Evolutionary conservation across 2,888 invertebrate species (phyloP), one percentile per base, ranked within the genome.

Genomic region (Drosophila lacicola): DNA sequence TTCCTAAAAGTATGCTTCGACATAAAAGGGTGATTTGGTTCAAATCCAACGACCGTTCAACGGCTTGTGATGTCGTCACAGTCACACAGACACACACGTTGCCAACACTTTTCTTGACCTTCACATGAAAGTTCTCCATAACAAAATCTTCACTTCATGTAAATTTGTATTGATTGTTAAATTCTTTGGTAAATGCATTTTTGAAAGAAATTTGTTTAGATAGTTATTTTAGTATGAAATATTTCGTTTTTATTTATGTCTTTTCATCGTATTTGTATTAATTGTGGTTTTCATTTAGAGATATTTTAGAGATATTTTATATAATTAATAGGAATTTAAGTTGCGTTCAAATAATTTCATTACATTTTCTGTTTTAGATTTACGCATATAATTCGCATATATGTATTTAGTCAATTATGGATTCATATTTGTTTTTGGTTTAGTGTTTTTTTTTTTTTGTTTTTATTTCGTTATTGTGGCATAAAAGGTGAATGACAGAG

Each of bases 291-390:
- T 78, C 71, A 68, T 75, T 78, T 72, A 84, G 82, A 82, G 73
- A 82, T 87, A 85, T 84, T 85, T 66, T 68, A 69, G 64, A 86
- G 84, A 81, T 86, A 87, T 87, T 81, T 78, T 88, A 89, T 85
- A 87, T 89, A 84, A 88, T 86, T 86, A 86, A 88, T 86, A 86
- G 85, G 85, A 86, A 86, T 86, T 86, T 84, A 86, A 86, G 85
- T 86, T 86, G 80, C 85, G 71, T 87, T 85, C 80, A 86, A 86
- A 89, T 89, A 87, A 85, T 87, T 81, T 76, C 53, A 85, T 70
- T 74, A 63, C 58, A 55, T 44, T 44, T 36, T 36, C 3, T 13
- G 36, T 19, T 60, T 72, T 62, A 60, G 70, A 82, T 68, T 79
- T 70, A 80, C 66, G 86, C 82, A 88, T 79, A 69, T 70, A 78